These are phyloP conservation scores for Nesometra sesokonis DNA, from an alignment of 35 echinoderm and acorn worm genomes.

Conservation along the genomic window DNA sequence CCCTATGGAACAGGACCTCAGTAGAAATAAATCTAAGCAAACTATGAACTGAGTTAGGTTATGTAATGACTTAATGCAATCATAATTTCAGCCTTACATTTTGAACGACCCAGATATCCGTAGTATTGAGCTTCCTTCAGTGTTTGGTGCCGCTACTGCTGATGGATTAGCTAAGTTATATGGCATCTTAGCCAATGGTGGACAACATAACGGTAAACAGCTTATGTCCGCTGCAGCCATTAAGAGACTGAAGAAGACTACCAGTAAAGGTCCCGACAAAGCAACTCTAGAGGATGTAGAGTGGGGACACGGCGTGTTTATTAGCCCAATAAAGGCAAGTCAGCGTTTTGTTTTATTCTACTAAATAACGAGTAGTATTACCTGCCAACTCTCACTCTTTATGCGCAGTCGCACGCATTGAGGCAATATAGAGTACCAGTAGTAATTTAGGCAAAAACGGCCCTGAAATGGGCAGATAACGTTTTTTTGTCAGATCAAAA, in stretches of 20 bases:
- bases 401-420: no score
- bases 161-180: constrained; percentile 7
- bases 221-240: background rate
- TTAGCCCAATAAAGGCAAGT: background rate
- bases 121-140: background rate
- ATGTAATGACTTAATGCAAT: no score
- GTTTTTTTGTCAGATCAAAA: no score
- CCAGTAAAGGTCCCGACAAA: background rate
- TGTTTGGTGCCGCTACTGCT: constrained; percentile 2
- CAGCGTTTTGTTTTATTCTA: no score
- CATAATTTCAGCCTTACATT: background rate
- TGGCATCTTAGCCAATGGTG: constrained; percentile 15
- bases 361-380: no score
- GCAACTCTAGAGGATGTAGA: background rate
- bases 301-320: background rate
- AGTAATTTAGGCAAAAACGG: no score
- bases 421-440: no score
- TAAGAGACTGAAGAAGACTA: background rate
- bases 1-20: no score
- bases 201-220: background rate
- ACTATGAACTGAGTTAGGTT: no score
- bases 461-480: no score
- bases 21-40: no score
- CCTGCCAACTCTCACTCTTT: no score
- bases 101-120: background rate